Percentiles rank a stretch among this genome's conserved stretches.
These are phyloP conservation scores for Bubo blakistoni DNA, from an alignment of 2,113 vertebrate species.

Conservation along the genomic window DNA sequence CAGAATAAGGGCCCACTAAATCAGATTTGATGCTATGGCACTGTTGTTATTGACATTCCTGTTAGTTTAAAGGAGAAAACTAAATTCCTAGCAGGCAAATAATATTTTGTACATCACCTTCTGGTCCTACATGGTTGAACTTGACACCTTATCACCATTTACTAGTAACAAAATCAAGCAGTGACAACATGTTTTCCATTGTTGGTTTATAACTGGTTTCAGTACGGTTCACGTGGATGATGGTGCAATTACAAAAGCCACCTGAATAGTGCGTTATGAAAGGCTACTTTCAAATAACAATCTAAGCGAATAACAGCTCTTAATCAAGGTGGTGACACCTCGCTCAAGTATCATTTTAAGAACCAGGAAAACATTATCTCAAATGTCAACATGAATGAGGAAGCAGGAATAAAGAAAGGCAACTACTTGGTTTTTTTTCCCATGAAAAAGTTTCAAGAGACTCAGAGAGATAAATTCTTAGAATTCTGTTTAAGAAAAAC, in stretches of 20 bases:
- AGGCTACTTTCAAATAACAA: not conserved
- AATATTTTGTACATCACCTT: not conserved
- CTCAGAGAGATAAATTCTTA: not conserved
- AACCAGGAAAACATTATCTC: not conserved
- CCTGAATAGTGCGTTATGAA: not conserved
- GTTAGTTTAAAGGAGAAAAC: not conserved
- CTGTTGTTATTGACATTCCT: not conserved
- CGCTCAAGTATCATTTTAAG: not conserved
- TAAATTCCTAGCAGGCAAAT: not conserved
- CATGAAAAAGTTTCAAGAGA: too few species aligned
- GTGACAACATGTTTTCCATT: not conserved
- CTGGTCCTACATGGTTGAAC: not conserved
- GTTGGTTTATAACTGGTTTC: not conserved
- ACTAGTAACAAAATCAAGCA: not conserved
- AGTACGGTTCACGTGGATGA: rapidly evolving
- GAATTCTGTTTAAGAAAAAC: not conserved
- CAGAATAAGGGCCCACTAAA: not conserved
- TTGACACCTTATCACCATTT: not conserved
- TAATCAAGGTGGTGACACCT: not conserved
- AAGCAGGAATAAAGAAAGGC: not conserved
- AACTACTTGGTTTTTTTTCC: too few species aligned
- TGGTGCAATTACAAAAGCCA: not conserved
- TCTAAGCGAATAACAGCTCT: not conserved
- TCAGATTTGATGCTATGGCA: not conserved
- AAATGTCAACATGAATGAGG: not conserved